Percentiles rank a stretch among this genome's conserved stretches.
Conservation (phyloP, 2,797 vertebrate genomes). For the Carapus acus region DNA sequence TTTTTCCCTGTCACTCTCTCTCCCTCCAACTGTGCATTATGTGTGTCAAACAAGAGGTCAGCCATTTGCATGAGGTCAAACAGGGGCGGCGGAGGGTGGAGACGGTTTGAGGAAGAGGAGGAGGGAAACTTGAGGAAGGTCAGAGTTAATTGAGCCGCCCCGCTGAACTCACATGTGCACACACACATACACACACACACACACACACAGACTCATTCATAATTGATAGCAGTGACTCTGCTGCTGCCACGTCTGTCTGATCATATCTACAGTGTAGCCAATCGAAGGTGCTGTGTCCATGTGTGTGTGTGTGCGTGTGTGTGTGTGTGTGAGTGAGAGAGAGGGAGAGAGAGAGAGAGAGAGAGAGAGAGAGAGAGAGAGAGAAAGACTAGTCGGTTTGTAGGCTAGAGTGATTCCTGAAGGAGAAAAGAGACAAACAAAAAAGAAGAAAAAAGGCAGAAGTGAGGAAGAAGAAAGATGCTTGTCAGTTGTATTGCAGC, state of each 20-base stretch:
- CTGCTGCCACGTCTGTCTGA: conserved; percentile 33
- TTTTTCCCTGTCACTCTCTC: background rate
- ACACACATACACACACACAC: conserved; percentile 36
- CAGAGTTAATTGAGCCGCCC: conserved; percentile 80
- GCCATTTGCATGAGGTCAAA: conserved; percentile 70
- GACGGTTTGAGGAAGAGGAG: conserved; percentile 43
- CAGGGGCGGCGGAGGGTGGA: conserved; percentile 81
- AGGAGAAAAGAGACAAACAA: no score
- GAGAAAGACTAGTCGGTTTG: conserved; percentile 2
- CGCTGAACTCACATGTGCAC: conserved; percentile 51
- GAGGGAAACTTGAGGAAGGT: conserved; percentile 81
- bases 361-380: no score
- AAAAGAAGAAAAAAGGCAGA: background rate
- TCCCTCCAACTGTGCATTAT: conserved; percentile 38
- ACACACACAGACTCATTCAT: conserved; percentile 34
- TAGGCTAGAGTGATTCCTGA: no score
- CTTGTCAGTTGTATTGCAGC: background rate
- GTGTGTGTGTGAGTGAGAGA: conserved; percentile 7
- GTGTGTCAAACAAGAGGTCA: conserved; percentile 29
- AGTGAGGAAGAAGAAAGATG: background rate
- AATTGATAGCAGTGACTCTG: conserved; percentile 41
- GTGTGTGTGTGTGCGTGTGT: conserved; percentile 16
- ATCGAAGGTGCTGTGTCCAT: conserved; percentile 1
- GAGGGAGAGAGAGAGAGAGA: no score
- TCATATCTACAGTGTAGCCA: conserved; percentile 39